These are phyloP conservation scores for Actinia equina DNA, from an alignment of 64 coral and sea anemone species.

Conservation along the genomic window DNA sequence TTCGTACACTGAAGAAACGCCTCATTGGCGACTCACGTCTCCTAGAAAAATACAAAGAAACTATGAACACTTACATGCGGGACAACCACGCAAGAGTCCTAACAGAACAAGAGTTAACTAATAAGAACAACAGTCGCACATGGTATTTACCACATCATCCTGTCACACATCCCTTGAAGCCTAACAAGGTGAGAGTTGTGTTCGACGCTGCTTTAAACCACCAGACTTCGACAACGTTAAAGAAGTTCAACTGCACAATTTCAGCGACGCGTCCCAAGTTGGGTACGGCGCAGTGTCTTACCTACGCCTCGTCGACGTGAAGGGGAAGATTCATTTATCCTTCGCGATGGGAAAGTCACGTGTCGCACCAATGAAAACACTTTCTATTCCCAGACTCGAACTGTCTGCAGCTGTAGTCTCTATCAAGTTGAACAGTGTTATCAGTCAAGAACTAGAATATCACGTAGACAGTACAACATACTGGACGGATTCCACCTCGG, in stretches of 20 bases:
- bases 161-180: neutral
- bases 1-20: neutral
- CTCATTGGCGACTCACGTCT: neutral
- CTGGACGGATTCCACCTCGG: neutral
- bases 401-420: slow-evolving; percentile 22
- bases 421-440: neutral
- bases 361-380: neutral
- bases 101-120: neutral
- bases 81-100: neutral
- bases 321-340: neutral
- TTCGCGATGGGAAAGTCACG: neutral
- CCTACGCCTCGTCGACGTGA: neutral
- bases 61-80: neutral
- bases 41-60: neutral
- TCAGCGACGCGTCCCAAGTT: neutral
- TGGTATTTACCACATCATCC: neutral
- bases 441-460: slow-evolving; percentile 8
- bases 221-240: too few species aligned
- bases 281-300: neutral
- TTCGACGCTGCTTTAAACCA: neutral
- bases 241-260: too few species aligned
- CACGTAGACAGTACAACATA: neutral
- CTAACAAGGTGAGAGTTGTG: neutral
- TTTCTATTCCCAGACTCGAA: slow-evolving; percentile 39
- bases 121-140: neutral